Percentiles rank a stretch among this genome's conserved stretches.
phyloP scores from a whole-genome alignment of 2,888 invertebrate genomes.

The Cantharis flavilabris region DNA sequence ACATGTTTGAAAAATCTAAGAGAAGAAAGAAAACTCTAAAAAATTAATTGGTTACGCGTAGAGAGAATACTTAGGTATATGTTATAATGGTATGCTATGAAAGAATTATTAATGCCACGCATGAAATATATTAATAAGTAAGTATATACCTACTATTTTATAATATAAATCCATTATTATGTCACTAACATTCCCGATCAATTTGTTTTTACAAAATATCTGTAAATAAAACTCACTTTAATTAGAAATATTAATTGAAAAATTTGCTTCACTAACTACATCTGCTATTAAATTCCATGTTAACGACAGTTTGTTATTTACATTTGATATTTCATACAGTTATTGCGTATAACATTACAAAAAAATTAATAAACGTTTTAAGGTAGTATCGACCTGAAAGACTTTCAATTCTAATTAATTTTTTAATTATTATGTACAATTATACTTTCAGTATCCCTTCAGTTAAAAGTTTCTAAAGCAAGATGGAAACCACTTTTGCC shows the following conservation, averaged over 20 bases:
- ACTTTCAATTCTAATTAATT: background rate
- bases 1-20: background rate
- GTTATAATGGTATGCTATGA: background rate
- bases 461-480: too few species aligned
- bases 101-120: background rate
- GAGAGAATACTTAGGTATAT: background rate
- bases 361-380: background rate
- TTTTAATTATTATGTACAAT: too few species aligned
- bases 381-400: background rate
- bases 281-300: background rate
- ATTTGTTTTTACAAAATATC: background rate
- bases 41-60: background rate
- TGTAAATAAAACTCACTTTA: constrained; percentile 7
- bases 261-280: constrained; percentile 1
- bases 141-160: background rate
- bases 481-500: too few species aligned
- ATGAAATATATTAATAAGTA: background rate
- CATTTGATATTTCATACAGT: background rate
- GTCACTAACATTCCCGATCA: background rate
- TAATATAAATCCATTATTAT: background rate
- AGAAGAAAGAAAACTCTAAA: background rate
- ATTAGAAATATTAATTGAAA: constrained; percentile 22
- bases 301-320: background rate
- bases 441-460: background rate
- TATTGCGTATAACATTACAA: background rate